These are phyloP conservation scores for Drosophila aldrichi DNA, from an alignment of 2,888 invertebrate genomes.

Conservation along the genomic window DNA sequence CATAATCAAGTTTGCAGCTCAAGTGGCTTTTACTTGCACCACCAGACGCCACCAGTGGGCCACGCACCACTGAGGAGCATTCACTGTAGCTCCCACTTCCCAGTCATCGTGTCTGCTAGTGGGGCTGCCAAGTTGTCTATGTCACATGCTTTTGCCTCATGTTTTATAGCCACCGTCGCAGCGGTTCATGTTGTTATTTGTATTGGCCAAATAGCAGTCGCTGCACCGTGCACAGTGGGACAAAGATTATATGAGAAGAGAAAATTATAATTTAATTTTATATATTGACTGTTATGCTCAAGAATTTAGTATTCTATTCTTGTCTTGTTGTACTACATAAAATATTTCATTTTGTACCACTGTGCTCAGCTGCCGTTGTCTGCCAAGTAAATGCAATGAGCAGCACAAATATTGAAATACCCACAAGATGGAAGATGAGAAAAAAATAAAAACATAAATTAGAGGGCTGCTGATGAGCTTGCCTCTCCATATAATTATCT, in stretches of 20 bases:
- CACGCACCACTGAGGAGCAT: slow-evolving; percentile 49
- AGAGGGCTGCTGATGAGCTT: slow-evolving; percentile 24
- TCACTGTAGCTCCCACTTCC: slow-evolving; percentile 9
- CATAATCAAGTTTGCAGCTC: slow-evolving; percentile 67
- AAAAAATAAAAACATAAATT: background rate
- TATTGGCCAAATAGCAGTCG: slow-evolving; percentile 53
- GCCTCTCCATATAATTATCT: slow-evolving; percentile 18
- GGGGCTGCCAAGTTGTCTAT: slow-evolving; percentile 69
- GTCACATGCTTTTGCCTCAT: slow-evolving; percentile 66
- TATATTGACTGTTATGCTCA: background rate
- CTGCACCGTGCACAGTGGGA: slow-evolving; percentile 33
- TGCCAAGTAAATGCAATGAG: slow-evolving; percentile 33
- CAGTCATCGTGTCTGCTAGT: slow-evolving; percentile 26
- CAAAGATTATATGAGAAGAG: slow-evolving; percentile 11
- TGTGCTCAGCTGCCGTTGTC: slow-evolving; percentile 16
- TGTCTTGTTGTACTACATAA: background rate
- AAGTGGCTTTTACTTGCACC: slow-evolving; percentile 33
- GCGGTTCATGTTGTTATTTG: slow-evolving; percentile 56
- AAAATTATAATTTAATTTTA: too few species aligned
- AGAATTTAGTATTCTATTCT: too few species aligned
- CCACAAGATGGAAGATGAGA: slow-evolving; percentile 27
- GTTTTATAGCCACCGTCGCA: slow-evolving; percentile 56
- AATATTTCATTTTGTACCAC: background rate
- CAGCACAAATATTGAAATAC: slow-evolving; percentile 48
- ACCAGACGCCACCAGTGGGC: slow-evolving; percentile 24